Conservation (phyloP, 2,888 invertebrate genomes). For the Gisinianus flammeolus region DNA sequence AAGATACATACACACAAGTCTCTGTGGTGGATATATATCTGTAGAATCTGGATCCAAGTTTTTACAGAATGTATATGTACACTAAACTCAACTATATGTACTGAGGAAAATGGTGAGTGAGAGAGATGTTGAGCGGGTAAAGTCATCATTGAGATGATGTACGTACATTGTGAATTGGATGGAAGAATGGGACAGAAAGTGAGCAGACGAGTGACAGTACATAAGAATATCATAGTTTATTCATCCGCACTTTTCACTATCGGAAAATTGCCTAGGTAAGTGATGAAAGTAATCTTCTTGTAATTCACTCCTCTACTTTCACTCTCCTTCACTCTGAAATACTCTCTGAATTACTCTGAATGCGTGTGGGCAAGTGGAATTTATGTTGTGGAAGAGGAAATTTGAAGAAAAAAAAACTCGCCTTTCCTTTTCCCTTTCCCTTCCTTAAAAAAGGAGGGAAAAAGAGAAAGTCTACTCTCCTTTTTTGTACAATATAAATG, state of each 20-base stretch:
- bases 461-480: not conserved
- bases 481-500: no score
- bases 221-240: slow-evolving; percentile 37
- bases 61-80: no score
- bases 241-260: slow-evolving; percentile 27
- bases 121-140: not conserved
- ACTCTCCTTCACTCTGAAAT: not conserved
- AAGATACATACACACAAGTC: not conserved
- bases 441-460: not conserved
- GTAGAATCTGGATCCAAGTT: no score
- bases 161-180: not conserved
- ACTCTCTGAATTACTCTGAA: not conserved
- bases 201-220: slow-evolving; percentile 21
- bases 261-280: slow-evolving; percentile 36
- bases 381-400: slow-evolving; percentile 3
- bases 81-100: no score
- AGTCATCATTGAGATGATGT: not conserved
- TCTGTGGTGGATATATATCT: not conserved
- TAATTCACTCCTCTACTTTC: slow-evolving; percentile 31
- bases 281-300: slow-evolving; percentile 39
- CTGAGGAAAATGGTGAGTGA: not conserved
- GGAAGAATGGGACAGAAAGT: slow-evolving; percentile 7
- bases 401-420: not conserved
- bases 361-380: slow-evolving; percentile 13
- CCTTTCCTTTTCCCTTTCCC: not conserved